These are phyloP conservation scores for Eudasyphora cyanicolor DNA, from an alignment of 2,888 invertebrate genomes.

Conservation along the genomic window DNA sequence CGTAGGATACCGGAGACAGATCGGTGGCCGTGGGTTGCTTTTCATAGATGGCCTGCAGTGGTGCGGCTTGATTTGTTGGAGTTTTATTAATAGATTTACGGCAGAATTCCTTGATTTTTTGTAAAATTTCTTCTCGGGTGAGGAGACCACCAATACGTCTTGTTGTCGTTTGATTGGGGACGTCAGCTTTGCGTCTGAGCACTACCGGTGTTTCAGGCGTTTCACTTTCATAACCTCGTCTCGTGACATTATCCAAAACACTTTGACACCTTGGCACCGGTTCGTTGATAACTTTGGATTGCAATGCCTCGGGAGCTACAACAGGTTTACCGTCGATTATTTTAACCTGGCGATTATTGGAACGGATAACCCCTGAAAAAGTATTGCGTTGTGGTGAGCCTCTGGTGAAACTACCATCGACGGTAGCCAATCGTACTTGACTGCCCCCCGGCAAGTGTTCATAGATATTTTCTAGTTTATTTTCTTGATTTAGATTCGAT, in stretches of 20 bases:
- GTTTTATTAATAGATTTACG: constrained; percentile 78
- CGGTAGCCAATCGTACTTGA: constrained; percentile 59
- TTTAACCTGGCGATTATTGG: constrained; percentile 72
- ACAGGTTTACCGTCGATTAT: constrained; percentile 71
- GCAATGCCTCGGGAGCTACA: constrained; percentile 56
- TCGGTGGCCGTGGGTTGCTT: constrained; percentile 69
- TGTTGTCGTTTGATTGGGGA: constrained; percentile 20
- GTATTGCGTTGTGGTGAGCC: constrained; percentile 77
- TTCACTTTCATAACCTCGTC: constrained; percentile 73
- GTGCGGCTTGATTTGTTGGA: constrained; percentile 68
- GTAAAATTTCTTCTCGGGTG: constrained; percentile 77
- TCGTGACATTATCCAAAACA: constrained; percentile 74
- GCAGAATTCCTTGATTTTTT: constrained; percentile 79
- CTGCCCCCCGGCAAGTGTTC: constrained; percentile 71
- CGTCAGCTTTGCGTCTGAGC: constrained; percentile 67
- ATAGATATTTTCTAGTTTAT: constrained; percentile 74
- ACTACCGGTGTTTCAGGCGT: constrained; percentile 71
- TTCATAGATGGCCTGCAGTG: constrained; percentile 70
- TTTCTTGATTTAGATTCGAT: not conserved
- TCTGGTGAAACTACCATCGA: constrained; percentile 73
- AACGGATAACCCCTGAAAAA: constrained; percentile 73
- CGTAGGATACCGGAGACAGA: constrained; percentile 78
- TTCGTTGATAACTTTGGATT: constrained; percentile 35
- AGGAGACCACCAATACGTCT: constrained; percentile 73
- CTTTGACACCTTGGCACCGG: constrained; percentile 77